Conservation (phyloP, 2,113 vertebrate species). For the Asarcornis scutulata region DNA sequence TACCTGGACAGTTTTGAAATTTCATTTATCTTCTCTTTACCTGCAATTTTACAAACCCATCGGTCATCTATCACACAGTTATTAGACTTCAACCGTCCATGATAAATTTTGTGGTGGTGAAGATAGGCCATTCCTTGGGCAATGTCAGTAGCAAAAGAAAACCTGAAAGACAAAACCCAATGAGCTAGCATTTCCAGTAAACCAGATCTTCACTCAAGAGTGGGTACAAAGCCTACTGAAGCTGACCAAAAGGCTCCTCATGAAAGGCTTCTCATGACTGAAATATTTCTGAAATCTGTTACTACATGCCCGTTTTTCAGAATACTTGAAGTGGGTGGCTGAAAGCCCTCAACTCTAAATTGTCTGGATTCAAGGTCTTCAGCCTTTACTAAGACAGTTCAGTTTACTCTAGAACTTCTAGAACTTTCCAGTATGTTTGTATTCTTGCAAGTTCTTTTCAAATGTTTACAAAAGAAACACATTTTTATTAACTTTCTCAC, state of each 20-base stretch:
- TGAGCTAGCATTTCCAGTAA: neutral
- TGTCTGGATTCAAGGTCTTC: neutral
- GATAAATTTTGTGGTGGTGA: constrained; percentile 83
- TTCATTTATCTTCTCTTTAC: constrained; percentile 38
- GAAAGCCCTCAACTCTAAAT: neutral
- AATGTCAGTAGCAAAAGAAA: constrained; percentile 87
- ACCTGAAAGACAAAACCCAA: constrained; percentile 69
- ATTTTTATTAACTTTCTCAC: neutral
- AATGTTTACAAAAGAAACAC: neutral
- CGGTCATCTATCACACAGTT: constrained; percentile 86
- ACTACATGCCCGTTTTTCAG: neutral
- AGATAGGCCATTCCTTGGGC: constrained; percentile 86
- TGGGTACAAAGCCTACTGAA: neutral
- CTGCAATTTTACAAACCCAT: constrained; percentile 90
- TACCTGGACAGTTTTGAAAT: neutral
- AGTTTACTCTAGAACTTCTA: neutral
- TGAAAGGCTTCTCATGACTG: neutral
- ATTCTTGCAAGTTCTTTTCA: neutral
- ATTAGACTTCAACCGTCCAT: constrained; percentile 81
- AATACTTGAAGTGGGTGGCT: neutral
- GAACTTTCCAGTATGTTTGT: neutral
- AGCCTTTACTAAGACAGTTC: neutral
- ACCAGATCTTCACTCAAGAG: neutral
- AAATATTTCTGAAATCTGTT: neutral
- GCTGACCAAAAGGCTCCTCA: neutral